These are phyloP conservation scores for Scaptomyza cyrtandrae DNA, from an alignment of 2,888 invertebrate genomes.

Conservation along the genomic window DNA sequence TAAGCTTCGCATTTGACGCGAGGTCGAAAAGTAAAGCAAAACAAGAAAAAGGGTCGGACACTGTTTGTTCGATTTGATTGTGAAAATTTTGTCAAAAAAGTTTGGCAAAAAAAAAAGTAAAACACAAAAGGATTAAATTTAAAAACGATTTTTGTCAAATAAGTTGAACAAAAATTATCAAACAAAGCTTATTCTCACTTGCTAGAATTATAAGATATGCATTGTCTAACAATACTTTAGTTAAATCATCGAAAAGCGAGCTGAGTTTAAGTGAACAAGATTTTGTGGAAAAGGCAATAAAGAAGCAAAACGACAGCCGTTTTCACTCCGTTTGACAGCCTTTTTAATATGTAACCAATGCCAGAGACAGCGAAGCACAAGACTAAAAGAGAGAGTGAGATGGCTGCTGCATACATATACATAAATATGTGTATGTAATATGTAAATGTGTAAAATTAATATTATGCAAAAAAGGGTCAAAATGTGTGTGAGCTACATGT, in stretches of 20 bases:
- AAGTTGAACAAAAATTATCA: background rate
- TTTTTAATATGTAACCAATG: slow-evolving; percentile 69
- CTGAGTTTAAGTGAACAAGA: slow-evolving; percentile 7
- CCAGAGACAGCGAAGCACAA: slow-evolving; percentile 3
- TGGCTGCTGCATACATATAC: slow-evolving; percentile 31
- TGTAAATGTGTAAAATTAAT: slow-evolving; percentile 39
- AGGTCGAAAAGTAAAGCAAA: slow-evolving; percentile 4
- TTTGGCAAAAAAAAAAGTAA: slow-evolving; percentile 3
- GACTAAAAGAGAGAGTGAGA: slow-evolving; percentile 6
- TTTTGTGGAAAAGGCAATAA: slow-evolving; percentile 39
- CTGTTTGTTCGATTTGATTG: slow-evolving; percentile 45
- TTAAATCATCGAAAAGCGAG: slow-evolving; percentile 12
- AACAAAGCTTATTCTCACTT: background rate
- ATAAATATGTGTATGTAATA: background rate
- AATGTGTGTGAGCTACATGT: slow-evolving; percentile 51
- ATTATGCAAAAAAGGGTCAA: slow-evolving; percentile 71
- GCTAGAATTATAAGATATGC: background rate
- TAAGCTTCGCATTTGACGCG: slow-evolving; percentile 46
- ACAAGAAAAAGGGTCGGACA: slow-evolving; percentile 39
- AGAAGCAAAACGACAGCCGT: slow-evolving; percentile 57
- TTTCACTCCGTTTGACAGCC: slow-evolving; percentile 72
- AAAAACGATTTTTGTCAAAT: background rate
- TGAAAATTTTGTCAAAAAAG: slow-evolving; percentile 54
- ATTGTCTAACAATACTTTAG: background rate
- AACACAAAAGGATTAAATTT: background rate